phyloP scores from a whole-genome alignment of 2,113 vertebrate genomes.

The Benitochromis conjunctus region DNA sequence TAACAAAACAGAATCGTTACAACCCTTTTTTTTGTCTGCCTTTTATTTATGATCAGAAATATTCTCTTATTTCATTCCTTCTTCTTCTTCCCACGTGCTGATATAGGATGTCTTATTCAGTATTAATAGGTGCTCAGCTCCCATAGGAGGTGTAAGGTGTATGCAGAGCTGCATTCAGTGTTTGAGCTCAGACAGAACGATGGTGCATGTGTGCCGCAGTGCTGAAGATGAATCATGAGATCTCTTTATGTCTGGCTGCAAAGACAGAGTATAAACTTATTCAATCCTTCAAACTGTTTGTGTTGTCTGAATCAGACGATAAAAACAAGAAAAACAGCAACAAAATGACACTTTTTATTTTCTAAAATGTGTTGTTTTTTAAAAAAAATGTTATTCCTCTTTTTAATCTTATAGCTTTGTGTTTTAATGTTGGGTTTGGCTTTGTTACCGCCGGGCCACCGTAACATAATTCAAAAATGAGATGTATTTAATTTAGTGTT shows the following conservation, averaged over 20 bases:
- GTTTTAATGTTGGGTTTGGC: neutral
- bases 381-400: neutral
- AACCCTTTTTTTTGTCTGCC: neutral
- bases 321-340: fast-evolving
- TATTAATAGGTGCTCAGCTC: neutral
- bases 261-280: neutral
- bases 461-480: neutral
- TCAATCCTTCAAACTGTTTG: neutral
- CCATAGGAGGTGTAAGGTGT: neutral
- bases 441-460: neutral
- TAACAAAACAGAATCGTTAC: neutral
- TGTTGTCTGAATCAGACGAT: neutral
- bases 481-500: neutral
- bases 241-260: too few species aligned
- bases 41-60: neutral
- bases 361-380: too few species aligned
- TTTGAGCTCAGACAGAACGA: neutral
- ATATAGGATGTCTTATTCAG: constrained; percentile 1
- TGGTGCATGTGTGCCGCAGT: neutral
- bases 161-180: neutral
- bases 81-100: too few species aligned
- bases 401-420: neutral
- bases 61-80: neutral
- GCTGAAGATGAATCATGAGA: neutral
- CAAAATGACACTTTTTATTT: neutral